These are phyloP conservation scores for Drosophila demipolita DNA, from an alignment of 2,888 invertebrate species.

Conservation along the genomic window DNA sequence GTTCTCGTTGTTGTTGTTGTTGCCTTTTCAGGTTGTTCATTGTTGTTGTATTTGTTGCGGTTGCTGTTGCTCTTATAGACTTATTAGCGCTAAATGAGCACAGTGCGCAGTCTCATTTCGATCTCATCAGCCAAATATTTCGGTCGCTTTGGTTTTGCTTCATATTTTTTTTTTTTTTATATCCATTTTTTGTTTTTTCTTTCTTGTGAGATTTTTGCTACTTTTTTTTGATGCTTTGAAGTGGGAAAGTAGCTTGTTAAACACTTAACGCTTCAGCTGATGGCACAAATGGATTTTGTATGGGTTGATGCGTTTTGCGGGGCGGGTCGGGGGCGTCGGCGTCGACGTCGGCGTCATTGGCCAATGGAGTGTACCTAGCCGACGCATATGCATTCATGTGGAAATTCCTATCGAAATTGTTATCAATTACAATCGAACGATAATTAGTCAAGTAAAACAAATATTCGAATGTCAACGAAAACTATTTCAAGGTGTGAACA, in stretches of 20 bases:
- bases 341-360: slow-evolving; percentile 44
- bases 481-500: neutral
- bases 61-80: slow-evolving; percentile 33
- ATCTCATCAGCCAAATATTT: slow-evolving; percentile 41
- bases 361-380: slow-evolving; percentile 42
- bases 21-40: slow-evolving; percentile 12
- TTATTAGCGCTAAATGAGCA: slow-evolving; percentile 75
- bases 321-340: neutral
- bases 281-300: slow-evolving; percentile 48
- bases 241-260: slow-evolving; percentile 78
- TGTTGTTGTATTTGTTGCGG: slow-evolving; percentile 2
- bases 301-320: slow-evolving; percentile 1
- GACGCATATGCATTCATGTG: slow-evolving; percentile 22
- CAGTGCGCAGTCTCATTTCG: slow-evolving; percentile 43
- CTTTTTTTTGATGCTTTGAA: slow-evolving; percentile 60
- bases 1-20: slow-evolving; percentile 8
- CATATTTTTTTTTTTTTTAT: slow-evolving; percentile 3
- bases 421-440: slow-evolving; percentile 11
- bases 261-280: slow-evolving; percentile 68
- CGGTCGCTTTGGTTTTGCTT: slow-evolving; percentile 19
- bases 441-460: slow-evolving; percentile 1
- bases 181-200: neutral
- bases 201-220: slow-evolving; percentile 35
- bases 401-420: slow-evolving; percentile 20
- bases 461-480: neutral